phyloP scores from a whole-genome alignment of 2,888 invertebrate genomes.

The Drosophila tripunctata region DNA sequence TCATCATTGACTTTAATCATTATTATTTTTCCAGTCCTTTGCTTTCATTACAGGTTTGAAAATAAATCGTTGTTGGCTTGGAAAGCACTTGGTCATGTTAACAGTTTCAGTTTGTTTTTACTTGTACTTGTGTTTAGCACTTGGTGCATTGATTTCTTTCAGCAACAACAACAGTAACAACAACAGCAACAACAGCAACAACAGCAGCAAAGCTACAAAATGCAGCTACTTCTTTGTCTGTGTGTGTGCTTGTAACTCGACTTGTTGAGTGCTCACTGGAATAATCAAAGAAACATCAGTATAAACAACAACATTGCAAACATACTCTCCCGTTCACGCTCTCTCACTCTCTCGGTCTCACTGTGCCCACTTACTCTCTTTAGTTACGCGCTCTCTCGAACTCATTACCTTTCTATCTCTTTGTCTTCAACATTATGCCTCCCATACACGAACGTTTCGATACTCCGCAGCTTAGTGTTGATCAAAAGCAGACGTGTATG shows the following conservation, averaged over 20 bases:
- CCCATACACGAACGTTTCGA: not conserved
- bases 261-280: slow-evolving; percentile 59
- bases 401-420: slow-evolving; percentile 14
- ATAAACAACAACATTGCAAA: slow-evolving; percentile 41
- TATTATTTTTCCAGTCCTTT: slow-evolving; percentile 68
- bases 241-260: slow-evolving; percentile 43
- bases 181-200: slow-evolving; percentile 18
- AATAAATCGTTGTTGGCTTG: slow-evolving; percentile 11
- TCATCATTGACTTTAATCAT: slow-evolving; percentile 63
- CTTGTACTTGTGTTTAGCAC: slow-evolving; percentile 48
- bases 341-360: not conserved
- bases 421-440: slow-evolving; percentile 1
- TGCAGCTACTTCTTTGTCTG: too few relatives aligned
- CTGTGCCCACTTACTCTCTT: not conserved
- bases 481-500: slow-evolving; percentile 10
- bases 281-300: slow-evolving; percentile 51
- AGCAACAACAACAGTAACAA: slow-evolving; percentile 41
- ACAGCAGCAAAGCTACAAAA: slow-evolving; percentile 21
- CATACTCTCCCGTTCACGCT: slow-evolving; percentile 17
- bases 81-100: slow-evolving; percentile 19
- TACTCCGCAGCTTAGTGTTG: not conserved
- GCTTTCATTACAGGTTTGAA: slow-evolving; percentile 52
- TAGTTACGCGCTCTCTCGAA: not conserved
- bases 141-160: slow-evolving; percentile 63
- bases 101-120: slow-evolving; percentile 35